Percentiles rank a stretch among this genome's conserved stretches.
These are phyloP conservation scores for Exocentrus adspersus DNA, from an alignment of 2,888 invertebrate species.

Conservation along the genomic window DNA sequence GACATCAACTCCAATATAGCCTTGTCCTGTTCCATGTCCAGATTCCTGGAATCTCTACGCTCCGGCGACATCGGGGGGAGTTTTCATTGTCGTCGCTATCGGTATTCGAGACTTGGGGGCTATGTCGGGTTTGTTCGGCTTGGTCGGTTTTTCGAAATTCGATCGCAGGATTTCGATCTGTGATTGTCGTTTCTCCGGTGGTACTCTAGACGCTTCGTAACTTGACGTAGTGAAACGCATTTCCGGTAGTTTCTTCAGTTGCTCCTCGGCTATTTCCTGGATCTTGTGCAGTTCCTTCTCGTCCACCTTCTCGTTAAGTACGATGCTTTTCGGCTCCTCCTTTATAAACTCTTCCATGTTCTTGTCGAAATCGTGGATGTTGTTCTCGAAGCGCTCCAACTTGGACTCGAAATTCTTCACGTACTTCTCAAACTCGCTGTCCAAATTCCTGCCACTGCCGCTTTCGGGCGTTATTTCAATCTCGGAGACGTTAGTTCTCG, in stretches of 20 bases:
- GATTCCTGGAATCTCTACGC: conserved; percentile 56
- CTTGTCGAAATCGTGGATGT: conserved; percentile 54
- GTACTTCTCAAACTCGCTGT: conserved; percentile 59
- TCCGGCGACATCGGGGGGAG: conserved; percentile 62
- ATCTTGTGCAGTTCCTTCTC: conserved; percentile 60
- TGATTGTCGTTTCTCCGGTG: conserved; percentile 70
- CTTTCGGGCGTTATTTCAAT: conserved; percentile 59
- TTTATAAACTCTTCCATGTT: conserved; percentile 47
- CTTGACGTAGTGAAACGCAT: conserved; percentile 73
- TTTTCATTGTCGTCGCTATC: conserved; percentile 58
- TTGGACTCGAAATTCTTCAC: conserved; percentile 57
- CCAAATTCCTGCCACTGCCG: conserved; percentile 59
- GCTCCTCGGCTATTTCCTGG: conserved; percentile 61
- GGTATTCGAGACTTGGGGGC: conserved; percentile 60
- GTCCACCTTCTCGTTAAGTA: conserved; percentile 47
- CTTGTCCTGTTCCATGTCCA: conserved; percentile 58
- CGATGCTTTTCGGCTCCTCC: conserved; percentile 42
- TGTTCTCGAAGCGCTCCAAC: conserved; percentile 51
- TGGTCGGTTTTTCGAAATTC: conserved; percentile 64
- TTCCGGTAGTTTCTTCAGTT: conserved; percentile 64
- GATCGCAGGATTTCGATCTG: conserved; percentile 66
- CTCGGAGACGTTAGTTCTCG: conserved; percentile 52
- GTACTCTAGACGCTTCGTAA: conserved; percentile 70
- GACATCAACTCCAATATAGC: conserved; percentile 61
- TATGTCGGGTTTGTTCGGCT: conserved; percentile 44